phyloP scores from a whole-genome alignment of 2,888 invertebrate genomes.

The Philopedon plagiatum region DNA sequence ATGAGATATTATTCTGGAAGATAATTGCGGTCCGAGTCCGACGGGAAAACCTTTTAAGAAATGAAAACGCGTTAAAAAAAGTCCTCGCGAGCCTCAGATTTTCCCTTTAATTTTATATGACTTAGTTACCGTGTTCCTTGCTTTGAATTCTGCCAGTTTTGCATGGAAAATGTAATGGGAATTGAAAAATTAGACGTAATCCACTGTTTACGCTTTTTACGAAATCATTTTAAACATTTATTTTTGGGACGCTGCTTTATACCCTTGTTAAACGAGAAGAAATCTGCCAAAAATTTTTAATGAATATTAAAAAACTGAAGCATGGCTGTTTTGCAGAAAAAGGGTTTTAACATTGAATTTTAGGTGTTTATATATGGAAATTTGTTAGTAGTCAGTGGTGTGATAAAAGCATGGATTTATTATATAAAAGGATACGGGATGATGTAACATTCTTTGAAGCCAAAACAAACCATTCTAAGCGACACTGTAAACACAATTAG shows the following conservation, averaged over 20 bases:
- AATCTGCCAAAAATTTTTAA: conserved; percentile 6
- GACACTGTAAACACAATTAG: no score
- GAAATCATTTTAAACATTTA: neutral
- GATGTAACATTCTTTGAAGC: no score
- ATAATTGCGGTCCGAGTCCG: conserved; percentile 61
- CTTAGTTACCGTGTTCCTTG: conserved; percentile 16
- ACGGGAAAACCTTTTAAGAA: conserved; percentile 61
- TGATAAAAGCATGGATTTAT: no score
- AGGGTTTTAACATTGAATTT: no score
- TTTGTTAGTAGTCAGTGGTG: no score
- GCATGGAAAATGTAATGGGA: conserved; percentile 21
- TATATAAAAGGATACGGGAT: no score
- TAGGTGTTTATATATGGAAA: no score
- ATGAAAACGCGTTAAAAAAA: conserved; percentile 60
- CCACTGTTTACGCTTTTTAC: conserved; percentile 14
- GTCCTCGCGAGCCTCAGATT: conserved; percentile 32
- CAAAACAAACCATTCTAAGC: no score
- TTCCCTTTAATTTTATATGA: conserved; percentile 43
- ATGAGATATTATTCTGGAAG: conserved; percentile 62
- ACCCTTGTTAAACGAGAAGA: neutral
- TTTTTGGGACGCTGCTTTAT: neutral
- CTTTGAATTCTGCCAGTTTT: conserved; percentile 10
- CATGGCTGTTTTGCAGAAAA: no score
- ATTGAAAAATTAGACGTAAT: conserved; percentile 42
- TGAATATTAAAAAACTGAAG: neutral